Base-by-base conservation (phyloP, 2,797 vertebrate genomes). In the Sebastes vulpes region DNA sequence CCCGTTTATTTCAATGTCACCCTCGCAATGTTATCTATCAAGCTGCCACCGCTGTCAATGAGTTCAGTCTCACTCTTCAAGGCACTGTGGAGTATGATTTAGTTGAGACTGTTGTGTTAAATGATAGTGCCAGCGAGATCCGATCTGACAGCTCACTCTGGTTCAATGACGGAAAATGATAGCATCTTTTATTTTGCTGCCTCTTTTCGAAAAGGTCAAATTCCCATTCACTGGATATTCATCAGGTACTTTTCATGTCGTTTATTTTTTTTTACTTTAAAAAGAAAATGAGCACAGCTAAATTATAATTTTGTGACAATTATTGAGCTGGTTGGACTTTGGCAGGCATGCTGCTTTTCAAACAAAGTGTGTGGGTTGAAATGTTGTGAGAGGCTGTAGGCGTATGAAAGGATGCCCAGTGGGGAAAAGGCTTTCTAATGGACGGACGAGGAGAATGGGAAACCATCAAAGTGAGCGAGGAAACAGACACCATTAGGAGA, bases 11-110 rank as follows among this genome's bases (percentile, higher is more conserved):
- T 65, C 84, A 89, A 52, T 72, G 83, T 90, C 83, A 78, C 56
- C 77, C 64, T 81, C 82, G 78, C 85, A 80, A 50, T 77, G 84
- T 89, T 89, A 90, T 94, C 89, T 88, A 59, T 91, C 79, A 76
- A 48, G 70, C 81, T 79, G 78, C 81, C 89, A 80, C 77, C 66
- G 16, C 85, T 68, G 72, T 89, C 89, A 65, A 64, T 81, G 87
- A 81, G 65, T 85, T 89, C 71, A 65, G 59, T 81, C 69, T 81
- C 79, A 61, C 79, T 85, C 68, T 66, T 75, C 18, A 11, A 61
- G 74, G 31, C 79, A 57, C 42, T 21, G 69, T 50, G 68, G 79
- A 77, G 79, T 60, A 73, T 87, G 84, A 92, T 92, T 88, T 81
- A 87, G 69, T 65, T 65, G 75, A 80, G 70, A 73, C 74, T 67